phyloP scores from a whole-genome alignment of 2,888 invertebrate species.

The Lamellibrachia columna region DNA sequence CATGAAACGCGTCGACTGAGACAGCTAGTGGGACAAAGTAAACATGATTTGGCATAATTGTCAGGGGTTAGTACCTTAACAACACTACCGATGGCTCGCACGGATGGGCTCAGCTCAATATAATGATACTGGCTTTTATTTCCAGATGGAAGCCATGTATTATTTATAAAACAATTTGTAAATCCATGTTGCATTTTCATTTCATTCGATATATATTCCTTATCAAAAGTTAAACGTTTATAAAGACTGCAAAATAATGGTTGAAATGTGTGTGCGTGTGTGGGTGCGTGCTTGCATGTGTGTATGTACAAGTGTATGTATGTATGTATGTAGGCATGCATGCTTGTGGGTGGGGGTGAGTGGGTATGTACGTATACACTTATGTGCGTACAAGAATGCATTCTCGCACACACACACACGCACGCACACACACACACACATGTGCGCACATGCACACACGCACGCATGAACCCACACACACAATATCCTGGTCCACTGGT shows the following conservation, averaged over 20 bases:
- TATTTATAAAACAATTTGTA: not conserved
- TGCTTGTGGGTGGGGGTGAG: not conserved
- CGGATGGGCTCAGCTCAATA: not conserved
- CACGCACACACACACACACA: not conserved
- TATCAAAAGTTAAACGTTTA: too few relatives aligned
- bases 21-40: too few relatives aligned
- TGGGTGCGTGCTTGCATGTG: not conserved
- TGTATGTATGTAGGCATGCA: not conserved
- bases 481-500: too few relatives aligned
- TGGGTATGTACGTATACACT: not conserved
- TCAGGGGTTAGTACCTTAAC: too few relatives aligned
- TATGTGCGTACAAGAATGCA: not conserved
- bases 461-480: not conserved
- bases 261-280: not conserved
- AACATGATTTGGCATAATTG: too few relatives aligned
- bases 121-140: not conserved
- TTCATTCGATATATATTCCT: too few relatives aligned
- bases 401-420: not conserved
- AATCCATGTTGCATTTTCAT: too few relatives aligned
- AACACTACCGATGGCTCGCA: too few relatives aligned
- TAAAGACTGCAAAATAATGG: too few relatives aligned
- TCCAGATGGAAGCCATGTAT: not conserved
- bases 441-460: not conserved
- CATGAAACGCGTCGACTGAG: too few relatives aligned
- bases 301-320: not conserved